Conservation (phyloP, 1,140 invertebrate species). For the Diprion similis region DNA sequence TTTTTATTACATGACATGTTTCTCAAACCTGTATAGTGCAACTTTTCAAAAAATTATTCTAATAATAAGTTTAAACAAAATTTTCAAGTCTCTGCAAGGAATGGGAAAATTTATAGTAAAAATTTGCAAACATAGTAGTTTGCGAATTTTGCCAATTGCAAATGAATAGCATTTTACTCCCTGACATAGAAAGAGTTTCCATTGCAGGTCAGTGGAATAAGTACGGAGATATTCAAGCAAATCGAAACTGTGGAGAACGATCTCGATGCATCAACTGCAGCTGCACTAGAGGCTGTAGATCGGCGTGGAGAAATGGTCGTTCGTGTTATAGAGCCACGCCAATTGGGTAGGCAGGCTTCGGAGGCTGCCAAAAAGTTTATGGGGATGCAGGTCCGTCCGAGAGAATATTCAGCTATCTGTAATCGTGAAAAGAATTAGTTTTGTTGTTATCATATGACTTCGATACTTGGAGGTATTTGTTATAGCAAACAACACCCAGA, state of each 20-base stretch:
- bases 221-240: constrained; percentile 94
- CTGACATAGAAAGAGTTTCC: constrained; percentile 37
- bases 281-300: constrained; percentile 89
- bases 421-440: constrained; percentile 3
- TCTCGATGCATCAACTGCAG: constrained; percentile 89
- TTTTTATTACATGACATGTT: not conserved
- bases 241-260: constrained; percentile 96
- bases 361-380: constrained; percentile 86
- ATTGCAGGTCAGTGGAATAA: constrained; percentile 88
- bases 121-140: not conserved
- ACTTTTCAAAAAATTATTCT: too few species aligned
- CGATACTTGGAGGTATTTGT: constrained; percentile 6
- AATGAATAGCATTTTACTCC: not conserved
- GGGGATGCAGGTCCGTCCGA: constrained; percentile 68
- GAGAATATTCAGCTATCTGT: constrained; percentile 11
- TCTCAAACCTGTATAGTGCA: not conserved
- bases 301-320: constrained; percentile 94
- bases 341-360: constrained; percentile 81
- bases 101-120: too few species aligned
- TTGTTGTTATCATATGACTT: not conserved
- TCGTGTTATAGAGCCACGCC: constrained; percentile 83
- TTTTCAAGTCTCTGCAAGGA: too few species aligned
- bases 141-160: not conserved
- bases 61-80: too few species aligned
- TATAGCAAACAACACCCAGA: not conserved